Evolutionary conservation across 2,113 vertebrate species (phyloP).

Genomic region (Scortum barcoo): DNA sequence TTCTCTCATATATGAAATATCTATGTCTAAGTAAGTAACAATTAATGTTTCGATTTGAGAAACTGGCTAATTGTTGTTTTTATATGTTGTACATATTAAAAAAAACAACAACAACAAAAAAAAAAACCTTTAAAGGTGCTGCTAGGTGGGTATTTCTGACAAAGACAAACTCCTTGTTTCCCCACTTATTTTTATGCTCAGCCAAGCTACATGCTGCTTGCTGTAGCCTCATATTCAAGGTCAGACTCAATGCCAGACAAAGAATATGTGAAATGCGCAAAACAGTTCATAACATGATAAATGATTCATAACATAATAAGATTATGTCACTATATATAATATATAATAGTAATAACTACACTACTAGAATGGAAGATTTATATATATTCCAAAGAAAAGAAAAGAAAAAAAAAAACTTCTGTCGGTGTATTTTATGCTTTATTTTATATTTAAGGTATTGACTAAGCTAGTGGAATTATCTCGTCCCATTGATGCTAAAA

Average conservation of each 20-base stretch:
- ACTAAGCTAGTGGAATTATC: not conserved
- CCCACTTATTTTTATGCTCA: not conserved
- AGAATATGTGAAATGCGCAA: no score
- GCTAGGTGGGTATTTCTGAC: not conserved
- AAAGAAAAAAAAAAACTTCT: not conserved
- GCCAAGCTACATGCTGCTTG: not conserved
- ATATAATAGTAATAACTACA: no score
- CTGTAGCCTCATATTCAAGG: not conserved
- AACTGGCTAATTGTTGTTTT: no score
- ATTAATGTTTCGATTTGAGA: not conserved
- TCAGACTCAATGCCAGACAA: not conserved
- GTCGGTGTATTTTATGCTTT: not conserved
- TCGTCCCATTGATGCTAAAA: no score
- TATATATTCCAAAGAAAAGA: no score
- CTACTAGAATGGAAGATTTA: no score
- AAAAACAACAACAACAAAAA: no score
- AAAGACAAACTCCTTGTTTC: not conserved
- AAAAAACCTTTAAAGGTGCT: not conserved
- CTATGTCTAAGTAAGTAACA: no score
- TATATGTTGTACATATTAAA: no score
- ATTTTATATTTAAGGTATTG: not conserved
- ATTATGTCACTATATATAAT: no score
- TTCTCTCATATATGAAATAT: not conserved
- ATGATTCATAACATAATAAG: no score
- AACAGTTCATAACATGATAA: no score